Percentiles rank a stretch among this genome's conserved stretches.
These are phyloP conservation scores for Nothocercus julius DNA, from an alignment of 2,113 vertebrate genomes.

Conservation along the genomic window DNA sequence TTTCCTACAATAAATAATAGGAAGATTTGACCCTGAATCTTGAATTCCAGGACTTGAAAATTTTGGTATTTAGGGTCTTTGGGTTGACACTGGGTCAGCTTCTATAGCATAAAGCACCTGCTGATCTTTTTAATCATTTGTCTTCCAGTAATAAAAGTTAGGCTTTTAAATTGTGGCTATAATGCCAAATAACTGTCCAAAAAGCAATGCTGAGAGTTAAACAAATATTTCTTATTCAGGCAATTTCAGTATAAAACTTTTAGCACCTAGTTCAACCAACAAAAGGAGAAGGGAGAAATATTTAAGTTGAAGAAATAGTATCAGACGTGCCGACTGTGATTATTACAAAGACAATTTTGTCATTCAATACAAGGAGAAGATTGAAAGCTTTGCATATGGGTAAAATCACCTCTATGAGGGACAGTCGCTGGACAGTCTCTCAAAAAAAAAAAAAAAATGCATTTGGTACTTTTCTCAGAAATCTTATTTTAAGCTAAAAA, in stretches of 20 bases:
- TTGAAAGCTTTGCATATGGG: neutral
- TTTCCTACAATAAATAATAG: neutral
- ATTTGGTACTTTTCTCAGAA: neutral
- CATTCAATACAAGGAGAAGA: neutral
- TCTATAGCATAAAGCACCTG: neutral
- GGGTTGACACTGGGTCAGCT: neutral
- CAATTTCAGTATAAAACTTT: neutral
- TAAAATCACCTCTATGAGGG: neutral
- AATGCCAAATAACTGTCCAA: neutral
- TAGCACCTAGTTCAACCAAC: neutral
- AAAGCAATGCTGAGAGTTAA: neutral
- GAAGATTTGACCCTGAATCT: neutral
- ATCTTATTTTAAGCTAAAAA: neutral
- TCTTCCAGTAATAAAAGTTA: neutral
- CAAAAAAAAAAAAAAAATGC: neutral
- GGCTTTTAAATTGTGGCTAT: neutral
- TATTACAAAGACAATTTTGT: neutral
- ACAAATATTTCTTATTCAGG: neutral
- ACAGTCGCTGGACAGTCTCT: neutral
- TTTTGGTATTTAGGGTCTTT: neutral
- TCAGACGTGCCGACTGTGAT: rapidly evolving
- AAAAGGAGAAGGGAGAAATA: rapidly evolving
- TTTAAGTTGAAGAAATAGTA: neutral
- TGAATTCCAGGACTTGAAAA: neutral
- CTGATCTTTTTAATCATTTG: neutral